Percentiles rank a stretch among this genome's conserved stretches.
phyloP scores from a whole-genome alignment of 2,888 invertebrate genomes.

The Volucella zonaria region DNA sequence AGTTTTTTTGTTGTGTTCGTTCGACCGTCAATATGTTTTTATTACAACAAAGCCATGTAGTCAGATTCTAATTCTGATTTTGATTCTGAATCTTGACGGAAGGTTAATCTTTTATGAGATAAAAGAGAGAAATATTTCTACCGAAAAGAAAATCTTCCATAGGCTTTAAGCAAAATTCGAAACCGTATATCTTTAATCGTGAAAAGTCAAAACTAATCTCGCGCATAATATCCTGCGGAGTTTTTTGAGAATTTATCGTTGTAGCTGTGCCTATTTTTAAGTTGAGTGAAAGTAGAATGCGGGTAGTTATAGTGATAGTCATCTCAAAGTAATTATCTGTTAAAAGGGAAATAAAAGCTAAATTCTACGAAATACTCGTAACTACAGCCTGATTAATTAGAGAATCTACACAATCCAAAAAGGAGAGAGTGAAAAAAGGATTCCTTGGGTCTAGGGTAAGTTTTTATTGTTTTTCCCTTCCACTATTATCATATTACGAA shows the following conservation, averaged over 20 bases:
- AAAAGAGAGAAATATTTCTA: constrained; percentile 21
- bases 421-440: too few relatives aligned
- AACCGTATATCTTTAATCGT: not conserved
- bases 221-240: constrained; percentile 1
- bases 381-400: too few relatives aligned
- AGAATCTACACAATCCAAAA: too few relatives aligned
- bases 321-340: too few relatives aligned
- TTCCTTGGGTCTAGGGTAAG: too few relatives aligned
- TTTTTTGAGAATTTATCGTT: not conserved
- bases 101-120: constrained; percentile 14
- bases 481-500: too few relatives aligned
- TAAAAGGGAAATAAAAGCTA: too few relatives aligned
- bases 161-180: not conserved
- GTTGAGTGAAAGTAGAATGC: too few relatives aligned
- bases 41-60: not conserved
- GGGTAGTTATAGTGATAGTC: too few relatives aligned
- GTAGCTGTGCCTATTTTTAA: too few relatives aligned
- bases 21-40: constrained; percentile 18
- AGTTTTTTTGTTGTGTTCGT: constrained; percentile 15
- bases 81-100: not conserved
- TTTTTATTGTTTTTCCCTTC: too few relatives aligned
- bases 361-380: too few relatives aligned
- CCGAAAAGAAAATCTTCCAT: not conserved
- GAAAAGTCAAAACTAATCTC: constrained; percentile 20
- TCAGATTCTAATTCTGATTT: not conserved